Percentiles rank a stretch among this genome's conserved stretches.
Conservation (phyloP, 2,113 vertebrate species). For the Eidolon helvum region DNA sequence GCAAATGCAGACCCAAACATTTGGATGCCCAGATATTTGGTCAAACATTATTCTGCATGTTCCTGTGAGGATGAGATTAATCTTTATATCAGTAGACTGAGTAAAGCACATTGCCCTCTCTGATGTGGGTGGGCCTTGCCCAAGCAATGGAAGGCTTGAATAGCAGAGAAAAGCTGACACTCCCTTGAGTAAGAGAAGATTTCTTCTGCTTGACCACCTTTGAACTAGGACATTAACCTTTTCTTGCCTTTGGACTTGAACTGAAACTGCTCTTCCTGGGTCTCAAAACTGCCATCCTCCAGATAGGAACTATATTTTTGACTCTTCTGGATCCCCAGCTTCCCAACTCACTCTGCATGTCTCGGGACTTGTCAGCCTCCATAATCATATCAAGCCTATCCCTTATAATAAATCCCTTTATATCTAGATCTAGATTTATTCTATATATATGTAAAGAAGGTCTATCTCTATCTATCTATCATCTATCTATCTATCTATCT, state of each 20-base stretch:
- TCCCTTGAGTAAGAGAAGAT: neutral
- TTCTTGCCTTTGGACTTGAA: neutral
- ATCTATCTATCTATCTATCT: neutral
- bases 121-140: neutral
- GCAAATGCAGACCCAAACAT: neutral
- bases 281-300: neutral
- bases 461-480: neutral
- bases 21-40: neutral
- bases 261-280: neutral
- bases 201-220: neutral
- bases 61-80: neutral
- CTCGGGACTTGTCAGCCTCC: neutral
- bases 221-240: neutral
- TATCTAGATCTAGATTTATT: neutral
- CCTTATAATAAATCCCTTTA: neutral
- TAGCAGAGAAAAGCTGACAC: neutral
- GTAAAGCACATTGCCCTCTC: neutral
- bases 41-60: neutral
- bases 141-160: neutral
- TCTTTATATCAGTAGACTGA: neutral
- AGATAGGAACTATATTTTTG: neutral
- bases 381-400: neutral
- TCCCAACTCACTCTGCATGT: neutral
- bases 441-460: neutral
- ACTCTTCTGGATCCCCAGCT: neutral